Conservation (phyloP, 30 jellyfish, hydroid and myxozoan species). For the Catostylus mosaicus region DNA sequence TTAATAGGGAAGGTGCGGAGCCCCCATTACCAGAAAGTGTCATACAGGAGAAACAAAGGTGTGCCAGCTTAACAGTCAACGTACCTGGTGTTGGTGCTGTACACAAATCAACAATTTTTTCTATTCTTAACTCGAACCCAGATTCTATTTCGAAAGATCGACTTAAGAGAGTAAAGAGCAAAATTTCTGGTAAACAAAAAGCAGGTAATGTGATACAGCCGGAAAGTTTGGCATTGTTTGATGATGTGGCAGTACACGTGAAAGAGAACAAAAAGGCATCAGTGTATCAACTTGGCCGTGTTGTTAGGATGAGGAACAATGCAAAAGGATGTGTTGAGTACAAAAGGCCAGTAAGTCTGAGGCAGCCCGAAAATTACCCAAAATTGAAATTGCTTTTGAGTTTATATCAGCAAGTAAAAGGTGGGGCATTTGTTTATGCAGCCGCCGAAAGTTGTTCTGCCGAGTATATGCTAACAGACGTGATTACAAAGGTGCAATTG, state of each 20-base stretch:
- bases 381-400: too few relatives aligned
- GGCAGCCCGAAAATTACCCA: too few relatives aligned
- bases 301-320: neutral
- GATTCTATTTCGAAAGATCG: neutral
- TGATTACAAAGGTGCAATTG: neutral
- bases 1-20: neutral
- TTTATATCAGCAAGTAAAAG: too few relatives aligned
- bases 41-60: neutral
- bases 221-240: neutral
- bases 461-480: neutral
- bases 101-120: too few relatives aligned
- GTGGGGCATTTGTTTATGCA: slow-evolving; percentile 6
- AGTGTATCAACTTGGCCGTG: neutral
- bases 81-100: too few relatives aligned
- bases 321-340: slow-evolving; percentile 1
- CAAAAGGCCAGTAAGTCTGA: neutral
- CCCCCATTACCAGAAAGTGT: neutral
- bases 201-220: neutral
- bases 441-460: slow-evolving; percentile 7
- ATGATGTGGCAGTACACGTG: neutral
- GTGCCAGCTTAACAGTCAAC: too few relatives aligned
- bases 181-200: neutral
- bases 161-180: neutral
- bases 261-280: neutral
- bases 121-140: slow-evolving; percentile 2